Conservation (phyloP, 2,888 invertebrate species). For the Idaea dimidiata region DNA sequence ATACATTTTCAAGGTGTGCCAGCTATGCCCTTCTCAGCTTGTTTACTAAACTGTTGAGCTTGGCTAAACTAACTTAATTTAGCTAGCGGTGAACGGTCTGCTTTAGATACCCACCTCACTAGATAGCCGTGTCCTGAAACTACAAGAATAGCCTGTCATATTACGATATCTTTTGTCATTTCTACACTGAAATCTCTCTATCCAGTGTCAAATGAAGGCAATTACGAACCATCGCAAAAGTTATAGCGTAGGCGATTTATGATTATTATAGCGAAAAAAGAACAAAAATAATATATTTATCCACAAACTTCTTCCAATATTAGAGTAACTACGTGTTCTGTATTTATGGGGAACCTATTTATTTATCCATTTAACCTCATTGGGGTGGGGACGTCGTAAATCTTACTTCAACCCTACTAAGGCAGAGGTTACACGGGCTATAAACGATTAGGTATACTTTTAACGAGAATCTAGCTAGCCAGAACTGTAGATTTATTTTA, state of each 20-base stretch:
- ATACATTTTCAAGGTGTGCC: no score
- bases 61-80: no score
- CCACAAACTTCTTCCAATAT: not conserved
- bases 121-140: not conserved
- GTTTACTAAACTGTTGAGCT: no score
- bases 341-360: constrained; percentile 1
- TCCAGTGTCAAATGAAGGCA: not conserved
- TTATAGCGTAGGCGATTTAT: not conserved
- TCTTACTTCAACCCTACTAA: not conserved
- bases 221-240: not conserved
- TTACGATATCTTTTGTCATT: not conserved
- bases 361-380: not conserved
- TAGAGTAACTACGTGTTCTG: not conserved
- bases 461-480: not conserved
- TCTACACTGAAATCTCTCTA: not conserved
- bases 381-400: not conserved
- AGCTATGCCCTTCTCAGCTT: no score
- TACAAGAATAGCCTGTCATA: not conserved
- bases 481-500: not conserved
- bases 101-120: no score
- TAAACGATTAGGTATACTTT: not conserved
- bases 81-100: no score
- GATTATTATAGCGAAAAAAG: not conserved
- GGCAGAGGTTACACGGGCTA: not conserved
- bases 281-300: constrained; percentile 1